Conservation (phyloP, 2,888 invertebrate species). For the Ptychoptera albimana region DNA sequence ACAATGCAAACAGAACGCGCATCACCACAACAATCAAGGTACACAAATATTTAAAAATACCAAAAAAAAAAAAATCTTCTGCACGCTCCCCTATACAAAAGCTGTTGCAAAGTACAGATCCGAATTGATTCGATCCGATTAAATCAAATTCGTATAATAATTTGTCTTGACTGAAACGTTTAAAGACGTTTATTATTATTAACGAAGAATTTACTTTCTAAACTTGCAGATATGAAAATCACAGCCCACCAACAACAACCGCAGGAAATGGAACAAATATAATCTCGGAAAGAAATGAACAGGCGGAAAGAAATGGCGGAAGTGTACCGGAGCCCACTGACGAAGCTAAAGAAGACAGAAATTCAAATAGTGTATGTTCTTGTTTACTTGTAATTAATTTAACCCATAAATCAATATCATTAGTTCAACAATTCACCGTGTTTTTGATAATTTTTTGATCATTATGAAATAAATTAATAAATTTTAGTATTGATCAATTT, state of each 20-base stretch:
- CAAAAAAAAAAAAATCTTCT: neutral
- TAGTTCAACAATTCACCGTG: neutral
- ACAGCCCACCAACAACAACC: constrained; percentile 29
- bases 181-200: too few species aligned
- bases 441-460: constrained; percentile 6
- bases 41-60: constrained; percentile 6
- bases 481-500: neutral
- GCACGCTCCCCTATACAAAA: too few species aligned
- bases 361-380: constrained; percentile 27
- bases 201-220: neutral
- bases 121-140: neutral
- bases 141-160: too few species aligned
- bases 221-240: constrained; percentile 27
- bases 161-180: too few species aligned
- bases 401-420: neutral
- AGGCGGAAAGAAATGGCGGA: constrained; percentile 29
- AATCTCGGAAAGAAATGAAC: constrained; percentile 16
- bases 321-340: constrained; percentile 29
- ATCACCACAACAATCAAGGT: constrained; percentile 31
- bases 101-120: neutral
- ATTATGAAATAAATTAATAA: too few species aligned
- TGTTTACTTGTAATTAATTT: too few species aligned
- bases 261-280: constrained; percentile 19
- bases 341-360: constrained; percentile 27
- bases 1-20: constrained; percentile 31